These are phyloP conservation scores for Oncorhynchus masou DNA, from an alignment of 2,113 vertebrate genomes.

Conservation along the genomic window DNA sequence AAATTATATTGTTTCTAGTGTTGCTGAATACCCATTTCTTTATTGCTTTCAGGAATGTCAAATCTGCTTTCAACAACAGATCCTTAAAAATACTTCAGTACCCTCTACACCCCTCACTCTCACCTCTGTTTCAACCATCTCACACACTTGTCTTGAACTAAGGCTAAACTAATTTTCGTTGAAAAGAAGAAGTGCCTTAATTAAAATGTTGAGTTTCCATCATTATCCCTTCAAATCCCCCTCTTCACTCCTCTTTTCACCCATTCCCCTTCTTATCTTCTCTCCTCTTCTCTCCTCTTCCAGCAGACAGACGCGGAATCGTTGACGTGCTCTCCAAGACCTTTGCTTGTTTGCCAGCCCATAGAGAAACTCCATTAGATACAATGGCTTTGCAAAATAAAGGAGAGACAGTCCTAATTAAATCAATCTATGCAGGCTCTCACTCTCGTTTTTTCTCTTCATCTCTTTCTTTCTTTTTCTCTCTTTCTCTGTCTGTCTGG, in stretches of 20 bases:
- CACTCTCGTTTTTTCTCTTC: too few relatives aligned
- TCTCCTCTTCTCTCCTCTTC: conserved; percentile 39
- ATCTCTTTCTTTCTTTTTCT: too few relatives aligned
- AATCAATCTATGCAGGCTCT: conserved; percentile 65
- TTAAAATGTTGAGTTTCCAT: conserved; percentile 57
- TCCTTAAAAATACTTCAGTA: conserved; percentile 31
- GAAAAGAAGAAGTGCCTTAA: conserved; percentile 66
- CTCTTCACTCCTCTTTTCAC: conserved; percentile 38
- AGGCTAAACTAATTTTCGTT: conserved; percentile 65
- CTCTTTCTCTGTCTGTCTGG: conserved; percentile 26
- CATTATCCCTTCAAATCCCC: conserved; percentile 54
- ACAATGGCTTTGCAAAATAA: conserved; percentile 75
- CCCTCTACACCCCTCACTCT: conserved; percentile 38
- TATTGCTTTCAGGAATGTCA: too few relatives aligned
- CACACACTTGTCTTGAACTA: conserved; percentile 62
- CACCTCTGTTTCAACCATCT: conserved; percentile 60
- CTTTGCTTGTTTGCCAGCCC: conserved; percentile 61
- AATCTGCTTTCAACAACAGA: conserved; percentile 49
- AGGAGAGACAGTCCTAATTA: conserved; percentile 75
- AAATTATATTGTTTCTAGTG: too few relatives aligned
- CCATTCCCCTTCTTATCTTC: conserved; percentile 46
- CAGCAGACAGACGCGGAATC: conserved; percentile 57
- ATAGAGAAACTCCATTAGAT: conserved; percentile 65
- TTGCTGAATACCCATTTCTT: too few relatives aligned
- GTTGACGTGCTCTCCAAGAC: conserved; percentile 71